Evolutionary conservation across 2,888 invertebrate species (phyloP).

Genomic region (Ptychoptera contaminata): DNA sequence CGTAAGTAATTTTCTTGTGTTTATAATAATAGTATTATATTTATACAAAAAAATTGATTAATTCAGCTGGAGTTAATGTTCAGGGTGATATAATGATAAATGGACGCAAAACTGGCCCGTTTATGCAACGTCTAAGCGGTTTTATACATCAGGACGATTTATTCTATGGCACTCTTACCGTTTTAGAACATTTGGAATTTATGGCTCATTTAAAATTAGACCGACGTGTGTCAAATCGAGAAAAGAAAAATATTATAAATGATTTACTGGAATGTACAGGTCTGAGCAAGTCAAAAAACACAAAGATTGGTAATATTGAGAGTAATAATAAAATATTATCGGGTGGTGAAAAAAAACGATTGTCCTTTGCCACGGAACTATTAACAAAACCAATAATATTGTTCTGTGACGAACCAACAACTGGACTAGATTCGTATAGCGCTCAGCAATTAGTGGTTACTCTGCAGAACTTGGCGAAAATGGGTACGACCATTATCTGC

Average conservation of each 20-base stretch:
- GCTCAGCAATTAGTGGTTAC: constrained; percentile 68
- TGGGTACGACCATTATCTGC: constrained; percentile 75
- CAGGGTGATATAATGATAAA: constrained; percentile 73
- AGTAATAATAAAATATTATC: constrained; percentile 62
- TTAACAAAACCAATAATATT: constrained; percentile 81
- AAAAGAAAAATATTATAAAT: constrained; percentile 49
- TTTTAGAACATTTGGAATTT: constrained; percentile 71
- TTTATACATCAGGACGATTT: constrained; percentile 88
- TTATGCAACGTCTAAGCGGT: constrained; percentile 68
- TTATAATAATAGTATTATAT: no score
- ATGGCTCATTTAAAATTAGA: constrained; percentile 78
- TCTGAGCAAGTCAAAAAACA: constrained; percentile 50
- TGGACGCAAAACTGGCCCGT: constrained; percentile 50
- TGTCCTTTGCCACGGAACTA: constrained; percentile 79
- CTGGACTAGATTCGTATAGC: constrained; percentile 82
- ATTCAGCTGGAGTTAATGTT: constrained; percentile 46
- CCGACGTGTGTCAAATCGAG: constrained; percentile 40
- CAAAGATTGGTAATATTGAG: constrained; percentile 62
- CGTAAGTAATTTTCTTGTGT: constrained; percentile 33
- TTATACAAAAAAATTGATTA: not conserved
- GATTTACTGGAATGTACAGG: constrained; percentile 57
- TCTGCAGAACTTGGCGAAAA: constrained; percentile 50
- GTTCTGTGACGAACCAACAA: constrained; percentile 94
- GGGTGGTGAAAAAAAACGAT: constrained; percentile 83
- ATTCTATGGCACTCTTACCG: constrained; percentile 72